A percentile compares a stretch with the other conserved stretches of the same genome.
These are phyloP conservation scores for Metellina segmentata DNA, from an alignment of 2,888 invertebrate species.

Conservation along the genomic window DNA sequence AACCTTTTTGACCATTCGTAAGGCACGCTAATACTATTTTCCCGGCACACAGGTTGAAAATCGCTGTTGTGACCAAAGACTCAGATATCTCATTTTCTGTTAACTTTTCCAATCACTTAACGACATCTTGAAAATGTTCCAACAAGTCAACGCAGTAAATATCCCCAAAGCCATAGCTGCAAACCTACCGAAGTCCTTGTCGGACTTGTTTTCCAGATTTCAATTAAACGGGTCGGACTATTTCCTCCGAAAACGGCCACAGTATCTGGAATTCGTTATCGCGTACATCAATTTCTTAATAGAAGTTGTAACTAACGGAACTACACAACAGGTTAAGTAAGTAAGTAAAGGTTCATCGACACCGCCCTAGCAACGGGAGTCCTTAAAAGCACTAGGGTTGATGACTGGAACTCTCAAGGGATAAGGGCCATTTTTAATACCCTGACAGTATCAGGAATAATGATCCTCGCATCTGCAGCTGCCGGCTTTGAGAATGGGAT, in stretches of 20 bases:
- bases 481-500: not conserved
- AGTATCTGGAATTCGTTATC: conserved; percentile 19
- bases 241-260: not conserved
- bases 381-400: conserved; percentile 51
- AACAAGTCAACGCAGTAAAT: not conserved
- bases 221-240: not conserved
- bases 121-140: not conserved
- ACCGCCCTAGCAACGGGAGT: conserved; percentile 57
- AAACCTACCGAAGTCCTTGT: not conserved
- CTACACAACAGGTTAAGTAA: conserved; percentile 42
- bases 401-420: conserved; percentile 57
- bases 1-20: no score
- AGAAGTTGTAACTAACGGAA: conserved; percentile 25
- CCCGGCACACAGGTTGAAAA: no score
- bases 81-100: no score
- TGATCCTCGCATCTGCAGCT: not conserved
- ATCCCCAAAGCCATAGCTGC: not conserved
- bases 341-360: conserved; percentile 58
- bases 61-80: no score
- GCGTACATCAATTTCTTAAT: conserved; percentile 13
- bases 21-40: no score
- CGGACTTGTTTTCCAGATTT: not conserved
- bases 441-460: conserved; percentile 42
- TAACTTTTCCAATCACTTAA: not conserved
- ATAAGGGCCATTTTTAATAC: conserved; percentile 50